phyloP scores from a whole-genome alignment of 2,797 vertebrate species.

The Anniella stebbinsi region DNA sequence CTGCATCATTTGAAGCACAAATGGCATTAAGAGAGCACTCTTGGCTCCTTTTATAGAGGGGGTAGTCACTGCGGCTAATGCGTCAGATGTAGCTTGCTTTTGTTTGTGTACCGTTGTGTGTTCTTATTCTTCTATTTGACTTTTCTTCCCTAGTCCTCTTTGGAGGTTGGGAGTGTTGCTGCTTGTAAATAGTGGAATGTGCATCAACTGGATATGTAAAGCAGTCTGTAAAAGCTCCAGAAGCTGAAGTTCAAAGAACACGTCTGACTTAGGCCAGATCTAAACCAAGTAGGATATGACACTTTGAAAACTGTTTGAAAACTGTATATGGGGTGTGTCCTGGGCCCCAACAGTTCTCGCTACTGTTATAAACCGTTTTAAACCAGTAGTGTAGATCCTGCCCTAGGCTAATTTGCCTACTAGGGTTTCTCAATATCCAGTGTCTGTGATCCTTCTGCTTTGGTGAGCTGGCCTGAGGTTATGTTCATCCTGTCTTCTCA shows the following conservation, averaged over 20 bases:
- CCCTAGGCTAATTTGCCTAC: background rate
- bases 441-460: slow-evolving; percentile 11
- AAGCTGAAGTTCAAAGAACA: rapidly evolving
- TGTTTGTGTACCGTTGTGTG: background rate
- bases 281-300: too few species aligned
- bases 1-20: background rate
- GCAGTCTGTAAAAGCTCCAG: background rate
- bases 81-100: background rate
- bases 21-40: too few species aligned
- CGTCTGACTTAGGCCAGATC: too few species aligned
- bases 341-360: too few species aligned
- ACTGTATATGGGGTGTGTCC: too few species aligned
- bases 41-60: background rate
- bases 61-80: background rate
- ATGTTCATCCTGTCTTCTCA: slow-evolving; percentile 4
- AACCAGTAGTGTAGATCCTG: too few species aligned
- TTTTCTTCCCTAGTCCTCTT: background rate
- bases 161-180: background rate
- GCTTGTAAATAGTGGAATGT: slow-evolving; percentile 29
- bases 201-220: background rate
- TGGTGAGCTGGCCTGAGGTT: background rate
- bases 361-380: too few species aligned
- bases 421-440: background rate
- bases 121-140: background rate
- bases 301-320: too few species aligned